Percentiles rank a stretch among this genome's conserved stretches.
These are phyloP conservation scores for Himalopsyche anomala DNA, from an alignment of 2,888 invertebrate genomes.

Conservation along the genomic window DNA sequence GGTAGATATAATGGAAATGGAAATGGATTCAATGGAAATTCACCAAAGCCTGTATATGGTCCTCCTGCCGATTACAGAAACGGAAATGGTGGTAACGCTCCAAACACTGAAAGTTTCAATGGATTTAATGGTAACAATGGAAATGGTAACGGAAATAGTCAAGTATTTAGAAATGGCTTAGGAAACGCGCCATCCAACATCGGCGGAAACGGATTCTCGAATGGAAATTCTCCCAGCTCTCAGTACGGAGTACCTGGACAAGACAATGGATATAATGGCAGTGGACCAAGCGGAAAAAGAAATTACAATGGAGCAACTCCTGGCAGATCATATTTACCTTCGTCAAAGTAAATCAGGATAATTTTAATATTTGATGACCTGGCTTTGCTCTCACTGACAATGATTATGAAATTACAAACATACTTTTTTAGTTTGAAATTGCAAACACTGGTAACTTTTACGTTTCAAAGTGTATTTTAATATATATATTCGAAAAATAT, in stretches of 20 bases:
- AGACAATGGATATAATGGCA: neutral
- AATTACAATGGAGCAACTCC: neutral
- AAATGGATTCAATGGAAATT: conserved; percentile 54
- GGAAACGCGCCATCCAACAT: conserved; percentile 49
- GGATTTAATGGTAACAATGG: conserved; percentile 47
- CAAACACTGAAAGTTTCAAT: neutral
- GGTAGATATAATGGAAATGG: no score
- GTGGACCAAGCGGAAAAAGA: neutral
- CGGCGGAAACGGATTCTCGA: conserved; percentile 13
- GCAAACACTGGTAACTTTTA: no score
- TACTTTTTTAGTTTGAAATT: no score
- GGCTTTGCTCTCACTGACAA: no score
- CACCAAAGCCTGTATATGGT: conserved; percentile 25
- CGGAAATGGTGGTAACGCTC: conserved; percentile 48
- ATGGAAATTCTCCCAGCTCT: neutral
- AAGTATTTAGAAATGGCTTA: conserved; percentile 54
- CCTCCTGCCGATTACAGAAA: neutral
- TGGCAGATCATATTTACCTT: neutral
- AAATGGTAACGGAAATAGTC: conserved; percentile 45
- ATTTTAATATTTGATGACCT: no score
- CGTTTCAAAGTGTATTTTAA: no score
- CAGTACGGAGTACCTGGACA: conserved; percentile 18
- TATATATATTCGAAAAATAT: no score
- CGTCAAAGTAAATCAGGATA: neutral
- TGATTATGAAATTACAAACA: no score